Conservation (phyloP, 92 coral and sea anemone species). For the Palythoa caribaeorum region DNA sequence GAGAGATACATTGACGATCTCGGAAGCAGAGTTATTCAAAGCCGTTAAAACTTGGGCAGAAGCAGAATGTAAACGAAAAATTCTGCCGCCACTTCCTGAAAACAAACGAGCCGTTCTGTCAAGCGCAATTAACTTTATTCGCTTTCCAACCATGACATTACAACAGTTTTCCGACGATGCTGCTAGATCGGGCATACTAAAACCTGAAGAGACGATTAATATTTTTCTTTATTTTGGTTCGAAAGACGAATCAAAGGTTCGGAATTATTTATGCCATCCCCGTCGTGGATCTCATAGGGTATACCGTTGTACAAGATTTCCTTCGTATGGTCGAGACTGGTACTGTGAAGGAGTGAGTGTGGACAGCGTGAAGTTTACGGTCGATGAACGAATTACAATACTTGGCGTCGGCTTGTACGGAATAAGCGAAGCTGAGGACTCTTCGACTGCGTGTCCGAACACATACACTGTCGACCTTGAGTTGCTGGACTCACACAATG, state of each 20-base stretch:
- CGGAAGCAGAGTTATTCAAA: conserved; percentile 81
- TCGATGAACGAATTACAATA: conserved; percentile 71
- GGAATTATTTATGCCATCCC: conserved; percentile 69
- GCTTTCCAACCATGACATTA: conserved; percentile 87
- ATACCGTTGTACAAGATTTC: conserved; percentile 78
- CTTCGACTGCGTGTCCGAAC: conserved; percentile 7
- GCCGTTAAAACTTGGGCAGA: conserved; percentile 87
- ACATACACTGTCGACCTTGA: conserved; percentile 82
- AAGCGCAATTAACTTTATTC: conserved; percentile 74
- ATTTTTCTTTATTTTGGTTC: conserved; percentile 84
- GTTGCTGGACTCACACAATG: conserved; percentile 86
- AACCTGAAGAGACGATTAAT: conserved; percentile 80
- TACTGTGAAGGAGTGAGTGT: conserved; percentile 84
- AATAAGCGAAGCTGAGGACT: conserved; percentile 63
- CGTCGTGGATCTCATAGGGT: conserved; percentile 80
- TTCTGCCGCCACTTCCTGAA: conserved; percentile 71
- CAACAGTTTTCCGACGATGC: conserved; percentile 88
- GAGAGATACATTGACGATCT: conserved; percentile 79
- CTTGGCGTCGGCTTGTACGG: conserved; percentile 90
- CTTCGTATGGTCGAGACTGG: conserved; percentile 76
- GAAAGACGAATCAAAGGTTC: conserved; percentile 77
- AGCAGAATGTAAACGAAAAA: conserved; percentile 73
- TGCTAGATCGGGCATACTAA: conserved; percentile 83
- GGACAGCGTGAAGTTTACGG: conserved; percentile 83
- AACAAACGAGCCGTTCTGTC: conserved; percentile 81